phyloP scores from a whole-genome alignment of 53 echinoderm and acorn worm genomes.

The Echinarachnius parma region DNA sequence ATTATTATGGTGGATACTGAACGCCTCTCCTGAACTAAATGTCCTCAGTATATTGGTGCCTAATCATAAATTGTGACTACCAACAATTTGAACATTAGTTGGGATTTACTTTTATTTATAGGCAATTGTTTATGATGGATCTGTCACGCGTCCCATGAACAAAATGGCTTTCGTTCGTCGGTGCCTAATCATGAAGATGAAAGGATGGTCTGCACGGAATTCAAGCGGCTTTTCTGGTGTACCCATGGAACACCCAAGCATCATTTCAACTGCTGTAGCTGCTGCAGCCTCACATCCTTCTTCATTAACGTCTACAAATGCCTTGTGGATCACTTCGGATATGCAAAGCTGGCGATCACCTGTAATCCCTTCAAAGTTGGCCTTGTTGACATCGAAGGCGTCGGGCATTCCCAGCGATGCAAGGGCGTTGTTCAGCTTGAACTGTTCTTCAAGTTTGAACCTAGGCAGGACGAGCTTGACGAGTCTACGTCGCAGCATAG shows the following conservation, averaged over 20 bases:
- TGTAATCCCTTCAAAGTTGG: constrained; percentile 68
- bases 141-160: constrained; percentile 82
- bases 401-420: constrained; percentile 72
- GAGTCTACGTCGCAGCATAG: not conserved
- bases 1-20: no score
- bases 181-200: constrained; percentile 78
- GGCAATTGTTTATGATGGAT: no score
- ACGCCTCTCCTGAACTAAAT: no score
- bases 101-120: no score
- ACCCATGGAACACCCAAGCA: not conserved
- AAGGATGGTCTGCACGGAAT: constrained; percentile 74
- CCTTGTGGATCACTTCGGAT: constrained; percentile 67
- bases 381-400: constrained; percentile 52
- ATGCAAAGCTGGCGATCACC: constrained; percentile 54
- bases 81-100: no score
- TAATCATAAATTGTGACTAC: no score
- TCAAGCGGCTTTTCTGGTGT: not conserved
- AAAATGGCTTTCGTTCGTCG: constrained; percentile 46
- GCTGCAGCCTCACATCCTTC: constrained; percentile 94
- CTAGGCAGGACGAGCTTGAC: constrained; percentile 69
- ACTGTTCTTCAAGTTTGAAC: constrained; percentile 66
- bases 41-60: no score
- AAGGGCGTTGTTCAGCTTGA: constrained; percentile 53
- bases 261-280: constrained; percentile 61
- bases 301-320: constrained; percentile 92